Evolutionary conservation across 1,140 invertebrate genomes (phyloP).

Genomic region (Paracyclopina nana): DNA sequence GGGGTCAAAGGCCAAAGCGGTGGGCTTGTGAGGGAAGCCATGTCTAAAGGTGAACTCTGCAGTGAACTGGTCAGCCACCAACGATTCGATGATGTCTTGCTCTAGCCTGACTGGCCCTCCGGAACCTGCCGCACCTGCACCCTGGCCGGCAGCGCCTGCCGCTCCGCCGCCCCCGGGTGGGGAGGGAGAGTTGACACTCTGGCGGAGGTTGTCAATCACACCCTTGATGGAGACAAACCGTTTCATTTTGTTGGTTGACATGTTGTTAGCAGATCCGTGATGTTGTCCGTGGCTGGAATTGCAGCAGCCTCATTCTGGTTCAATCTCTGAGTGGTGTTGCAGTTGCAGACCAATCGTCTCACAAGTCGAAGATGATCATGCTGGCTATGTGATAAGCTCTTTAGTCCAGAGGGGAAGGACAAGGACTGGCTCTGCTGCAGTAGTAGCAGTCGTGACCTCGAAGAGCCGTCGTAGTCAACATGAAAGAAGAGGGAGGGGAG

Average conservation of each 20-base stretch:
- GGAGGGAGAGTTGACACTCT: conserved; percentile 8
- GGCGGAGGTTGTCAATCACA: conserved; percentile 6
- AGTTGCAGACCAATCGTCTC: no score
- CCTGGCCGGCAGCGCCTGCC: neutral
- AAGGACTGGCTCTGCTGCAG: no score
- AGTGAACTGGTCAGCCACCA: conserved; percentile 22
- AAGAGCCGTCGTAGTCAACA: no score
- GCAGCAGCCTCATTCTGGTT: no score
- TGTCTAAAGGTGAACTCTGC: conserved; percentile 80
- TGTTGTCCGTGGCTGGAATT: no score
- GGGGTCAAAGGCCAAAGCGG: conserved; percentile 88
- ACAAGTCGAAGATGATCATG: no score
- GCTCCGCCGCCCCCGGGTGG: neutral
- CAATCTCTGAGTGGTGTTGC: no score
- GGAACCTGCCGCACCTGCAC: neutral
- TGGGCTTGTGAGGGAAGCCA: conserved; percentile 95
- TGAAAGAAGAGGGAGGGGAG: no score
- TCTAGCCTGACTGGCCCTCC: conserved; percentile 1
- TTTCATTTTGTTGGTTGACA: conserved; percentile 17
- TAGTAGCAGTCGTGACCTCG: no score
- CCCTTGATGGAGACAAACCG: conserved; percentile 11
- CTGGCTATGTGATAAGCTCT: no score
- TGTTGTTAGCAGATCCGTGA: no score
- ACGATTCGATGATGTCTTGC: conserved; percentile 15
- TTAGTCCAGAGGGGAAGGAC: no score